phyloP scores from a whole-genome alignment of 2,113 vertebrate species.

The Atractosteus spatula region DNA sequence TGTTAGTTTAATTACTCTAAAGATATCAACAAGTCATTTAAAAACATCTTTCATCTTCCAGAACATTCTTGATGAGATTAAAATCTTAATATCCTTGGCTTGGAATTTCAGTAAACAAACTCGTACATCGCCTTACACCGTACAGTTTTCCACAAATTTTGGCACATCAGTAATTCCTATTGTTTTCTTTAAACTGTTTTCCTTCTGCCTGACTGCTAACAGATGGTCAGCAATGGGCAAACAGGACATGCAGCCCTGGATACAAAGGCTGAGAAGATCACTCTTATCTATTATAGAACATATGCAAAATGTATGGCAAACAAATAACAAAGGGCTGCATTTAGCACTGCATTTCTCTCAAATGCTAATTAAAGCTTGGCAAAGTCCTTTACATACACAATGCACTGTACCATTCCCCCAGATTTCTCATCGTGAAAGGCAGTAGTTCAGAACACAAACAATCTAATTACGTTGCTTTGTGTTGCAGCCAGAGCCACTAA shows the following conservation, averaged over 20 bases:
- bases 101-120: slow-evolving; percentile 8
- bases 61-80: not conserved
- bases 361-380: slow-evolving; percentile 2
- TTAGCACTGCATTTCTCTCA: not conserved
- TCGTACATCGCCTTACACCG: not conserved
- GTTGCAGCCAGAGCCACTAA: not conserved
- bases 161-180: slow-evolving; percentile 16
- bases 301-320: slow-evolving; percentile 22
- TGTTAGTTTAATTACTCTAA: slow-evolving; percentile 9
- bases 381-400: slow-evolving; percentile 10
- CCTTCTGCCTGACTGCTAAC: slow-evolving; percentile 10
- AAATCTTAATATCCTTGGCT: not conserved
- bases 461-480: not conserved
- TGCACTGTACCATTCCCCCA: slow-evolving; percentile 3
- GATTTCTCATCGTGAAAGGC: not conserved
- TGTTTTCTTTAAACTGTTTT: slow-evolving; percentile 13
- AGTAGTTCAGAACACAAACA: not conserved
- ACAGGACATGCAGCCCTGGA: not conserved
- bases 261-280: not conserved
- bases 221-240: slow-evolving; percentile 12
- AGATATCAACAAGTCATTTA: not conserved
- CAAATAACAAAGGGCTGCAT: slow-evolving; percentile 8
- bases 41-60: not conserved
- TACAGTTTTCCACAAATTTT: not conserved
- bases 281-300: slow-evolving; percentile 18